Evolutionary conservation across 2,888 invertebrate genomes (phyloP).

Genomic region (Agrilus mali): DNA sequence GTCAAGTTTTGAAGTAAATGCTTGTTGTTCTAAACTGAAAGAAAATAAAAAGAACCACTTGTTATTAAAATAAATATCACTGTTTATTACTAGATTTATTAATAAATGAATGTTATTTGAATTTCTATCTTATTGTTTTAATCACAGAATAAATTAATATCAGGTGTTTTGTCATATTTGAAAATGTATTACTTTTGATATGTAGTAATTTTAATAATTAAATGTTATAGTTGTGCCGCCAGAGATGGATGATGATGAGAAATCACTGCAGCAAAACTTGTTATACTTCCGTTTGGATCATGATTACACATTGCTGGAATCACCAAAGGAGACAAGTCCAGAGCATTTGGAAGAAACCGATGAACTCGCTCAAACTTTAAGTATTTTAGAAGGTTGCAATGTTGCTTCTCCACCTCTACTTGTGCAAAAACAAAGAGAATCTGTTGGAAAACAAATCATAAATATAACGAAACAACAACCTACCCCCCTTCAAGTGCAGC

Average conservation of each 20-base stretch:
- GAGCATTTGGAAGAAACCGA: constrained; percentile 21
- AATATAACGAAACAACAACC: constrained; percentile 6
- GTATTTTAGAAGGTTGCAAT: constrained; percentile 26
- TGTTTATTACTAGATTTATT: no score
- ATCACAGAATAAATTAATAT: neutral
- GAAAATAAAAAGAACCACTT: no score
- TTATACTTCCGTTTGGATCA: constrained; percentile 64
- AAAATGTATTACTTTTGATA: neutral
- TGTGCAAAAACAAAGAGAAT: constrained; percentile 5
- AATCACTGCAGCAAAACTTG: constrained; percentile 19
- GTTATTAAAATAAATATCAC: no score
- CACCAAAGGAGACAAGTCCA: constrained; percentile 41
- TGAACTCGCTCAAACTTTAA: constrained; percentile 31
- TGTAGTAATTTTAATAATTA: neutral
- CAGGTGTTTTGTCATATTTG: neutral
- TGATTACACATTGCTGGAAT: constrained; percentile 62
- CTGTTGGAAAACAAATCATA: neutral
- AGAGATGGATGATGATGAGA: constrained; percentile 36
- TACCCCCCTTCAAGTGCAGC: constrained; percentile 9
- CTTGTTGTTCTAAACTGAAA: no score
- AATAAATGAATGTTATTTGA: no score
- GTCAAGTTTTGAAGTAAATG: no score
- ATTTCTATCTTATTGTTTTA: no score
- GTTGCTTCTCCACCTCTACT: constrained; percentile 8
- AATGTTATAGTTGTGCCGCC: constrained; percentile 22